Conservation (phyloP, 1,140 invertebrate genomes). For the Anthonomus grandis region DNA sequence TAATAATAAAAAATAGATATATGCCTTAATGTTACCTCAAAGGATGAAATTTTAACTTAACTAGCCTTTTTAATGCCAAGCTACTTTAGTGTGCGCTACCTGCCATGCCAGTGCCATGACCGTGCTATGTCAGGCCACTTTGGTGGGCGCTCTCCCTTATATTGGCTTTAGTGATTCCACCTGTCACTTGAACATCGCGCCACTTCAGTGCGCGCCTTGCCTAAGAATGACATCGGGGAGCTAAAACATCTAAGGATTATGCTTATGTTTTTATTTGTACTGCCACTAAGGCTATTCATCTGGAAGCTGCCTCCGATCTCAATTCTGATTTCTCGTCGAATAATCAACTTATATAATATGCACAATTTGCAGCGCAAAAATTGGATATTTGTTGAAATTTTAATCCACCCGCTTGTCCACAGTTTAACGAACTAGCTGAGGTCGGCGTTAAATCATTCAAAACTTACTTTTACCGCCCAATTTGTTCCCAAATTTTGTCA, state of each 20-base stretch:
- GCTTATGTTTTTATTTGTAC: slow-evolving; percentile 44
- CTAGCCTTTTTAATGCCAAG: too few relatives aligned
- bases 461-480: slow-evolving; percentile 10
- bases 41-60: too few relatives aligned
- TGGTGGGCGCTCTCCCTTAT: too few relatives aligned
- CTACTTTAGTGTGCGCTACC: too few relatives aligned
- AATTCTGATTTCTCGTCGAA: slow-evolving; percentile 22
- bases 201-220: too few relatives aligned
- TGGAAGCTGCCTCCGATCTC: slow-evolving; percentile 19
- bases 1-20: too few relatives aligned
- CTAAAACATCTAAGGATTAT: slow-evolving; percentile 37
- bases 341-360: background rate
- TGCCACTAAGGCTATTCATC: slow-evolving; percentile 22
- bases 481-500: slow-evolving; percentile 8
- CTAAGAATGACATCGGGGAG: slow-evolving; percentile 14
- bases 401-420: slow-evolving; percentile 1
- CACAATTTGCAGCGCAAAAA: too few relatives aligned
- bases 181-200: too few relatives aligned
- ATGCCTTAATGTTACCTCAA: too few relatives aligned
- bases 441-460: slow-evolving; percentile 19
- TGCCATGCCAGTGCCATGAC: too few relatives aligned
- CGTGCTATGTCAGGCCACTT: too few relatives aligned
- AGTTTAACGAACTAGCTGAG: slow-evolving; percentile 19
- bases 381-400: slow-evolving; percentile 9
- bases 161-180: too few relatives aligned